Base-by-base conservation (phyloP, 1,140 invertebrate species). In the Belonocnema kinseyi region DNA sequence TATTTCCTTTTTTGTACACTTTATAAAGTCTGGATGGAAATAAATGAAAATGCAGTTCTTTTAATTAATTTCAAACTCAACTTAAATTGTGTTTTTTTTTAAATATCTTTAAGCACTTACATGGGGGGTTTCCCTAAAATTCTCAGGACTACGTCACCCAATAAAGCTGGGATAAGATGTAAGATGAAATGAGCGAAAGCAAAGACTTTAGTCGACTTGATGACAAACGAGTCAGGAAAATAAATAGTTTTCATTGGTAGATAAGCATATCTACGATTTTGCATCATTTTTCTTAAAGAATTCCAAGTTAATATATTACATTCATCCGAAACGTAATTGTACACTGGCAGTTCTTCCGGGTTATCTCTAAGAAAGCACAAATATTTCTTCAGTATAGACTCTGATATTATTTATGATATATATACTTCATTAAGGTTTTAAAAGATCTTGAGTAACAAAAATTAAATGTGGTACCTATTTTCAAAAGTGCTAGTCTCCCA, bases 251-350 rank as follows among this genome's bases (percentile, higher is more conserved):
- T 92, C 7, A 87, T 88, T 54, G 93, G 87, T 3, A 94, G 93
- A 80, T 92, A 92, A 17, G 91, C 83, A 7, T 91, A 82, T 1
- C 92, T 92, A 74, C 91, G 85, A 2, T 89, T 84, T 58, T 91
- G 84, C 77, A 93, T 93, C 5, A 90, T 83, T 6, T 87, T 76
- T 75, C 91, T 90, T 81, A 94, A 94, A 50, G 94, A 90, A 0
- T 89, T 84, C 94, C 94, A 96, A 7, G 92, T 94, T 6, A 95
- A 90, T 14, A 93, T 93, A 78, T 94, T 93, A 50, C 95, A 93
- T 13, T 89, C 90, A 14, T 93, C 94, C 16, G 94, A 94, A 3
- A 95, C 5, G 93, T 26, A 26, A 26, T 26, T 26, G 21, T 26
- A 26, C 21, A 26, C 21, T 26, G 21, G 21, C 21, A 26, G 92